A percentile compares a stretch with the other conserved stretches of the same genome.
These are phyloP conservation scores for Acropora tenuis DNA, from an alignment of 64 coral and sea anemone species.

Conservation along the genomic window DNA sequence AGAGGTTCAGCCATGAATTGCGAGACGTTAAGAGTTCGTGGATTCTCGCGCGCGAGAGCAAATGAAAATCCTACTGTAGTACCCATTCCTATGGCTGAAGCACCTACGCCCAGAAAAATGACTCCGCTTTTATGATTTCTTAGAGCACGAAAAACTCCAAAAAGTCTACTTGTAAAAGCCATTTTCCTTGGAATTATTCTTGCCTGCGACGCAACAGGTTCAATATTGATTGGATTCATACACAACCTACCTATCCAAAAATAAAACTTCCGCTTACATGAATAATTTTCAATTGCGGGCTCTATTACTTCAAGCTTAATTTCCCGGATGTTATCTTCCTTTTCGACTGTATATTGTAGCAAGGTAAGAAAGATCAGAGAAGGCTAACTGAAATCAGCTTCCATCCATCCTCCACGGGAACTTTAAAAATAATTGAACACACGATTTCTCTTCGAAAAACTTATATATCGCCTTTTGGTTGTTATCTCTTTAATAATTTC, in stretches of 20 bases:
- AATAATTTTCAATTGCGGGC: neutral
- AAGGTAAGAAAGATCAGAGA: slow-evolving; percentile 62
- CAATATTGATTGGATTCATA: neutral
- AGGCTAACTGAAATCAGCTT: neutral
- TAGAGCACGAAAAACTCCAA: slow-evolving; percentile 46
- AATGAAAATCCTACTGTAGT: slow-evolving; percentile 39
- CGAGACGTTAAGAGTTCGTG: neutral
- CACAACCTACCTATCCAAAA: neutral
- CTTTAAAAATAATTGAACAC: neutral
- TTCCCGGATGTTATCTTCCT: slow-evolving; percentile 79
- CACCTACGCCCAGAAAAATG: slow-evolving; percentile 56
- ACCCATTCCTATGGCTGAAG: slow-evolving; percentile 64
- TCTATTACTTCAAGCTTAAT: neutral
- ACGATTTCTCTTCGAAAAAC: neutral
- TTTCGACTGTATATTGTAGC: slow-evolving; percentile 81
- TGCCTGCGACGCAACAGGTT: too few relatives aligned
- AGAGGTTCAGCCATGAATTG: slow-evolving; percentile 85
- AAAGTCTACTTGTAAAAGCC: slow-evolving; percentile 56
- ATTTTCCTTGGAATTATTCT: neutral
- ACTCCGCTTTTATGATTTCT: slow-evolving; percentile 39
- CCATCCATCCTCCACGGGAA: neutral
- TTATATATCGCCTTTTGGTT: neutral
- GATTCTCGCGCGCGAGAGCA: slow-evolving; percentile 34
- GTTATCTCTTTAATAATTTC: neutral
- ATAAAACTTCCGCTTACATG: slow-evolving; percentile 30